These are phyloP conservation scores for Pimpla rufipes DNA, from an alignment of 2,888 invertebrate species.

Conservation along the genomic window DNA sequence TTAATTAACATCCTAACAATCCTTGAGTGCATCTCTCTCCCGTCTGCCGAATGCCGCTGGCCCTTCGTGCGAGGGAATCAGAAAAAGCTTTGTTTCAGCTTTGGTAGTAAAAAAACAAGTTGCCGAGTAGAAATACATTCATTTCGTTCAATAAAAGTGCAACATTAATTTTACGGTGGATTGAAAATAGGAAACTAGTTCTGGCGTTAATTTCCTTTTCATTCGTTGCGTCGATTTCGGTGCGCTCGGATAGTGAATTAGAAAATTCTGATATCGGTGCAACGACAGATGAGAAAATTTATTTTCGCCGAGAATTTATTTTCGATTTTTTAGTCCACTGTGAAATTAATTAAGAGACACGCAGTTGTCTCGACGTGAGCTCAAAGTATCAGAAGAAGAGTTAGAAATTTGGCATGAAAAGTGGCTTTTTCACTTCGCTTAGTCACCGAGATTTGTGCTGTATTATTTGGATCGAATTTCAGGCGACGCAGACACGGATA, in stretches of 20 bases:
- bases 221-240: neutral
- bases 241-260: neutral
- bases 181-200: neutral
- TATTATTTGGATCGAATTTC: conserved; percentile 40
- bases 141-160: neutral
- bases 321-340: neutral
- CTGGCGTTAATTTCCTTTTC: neutral
- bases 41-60: neutral
- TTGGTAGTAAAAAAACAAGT: neutral
- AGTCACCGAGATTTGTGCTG: neutral
- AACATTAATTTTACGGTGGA: neutral
- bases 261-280: neutral
- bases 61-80: neutral
- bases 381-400: neutral
- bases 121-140: neutral
- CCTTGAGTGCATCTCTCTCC: conserved; percentile 13
- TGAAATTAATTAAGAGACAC: neutral
- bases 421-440: neutral
- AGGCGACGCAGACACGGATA: conserved; percentile 89
- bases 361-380: too few species aligned
- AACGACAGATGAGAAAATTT: neutral
- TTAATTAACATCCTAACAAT: conserved; percentile 15
- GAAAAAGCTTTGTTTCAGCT: neutral
- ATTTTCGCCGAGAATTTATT: neutral
- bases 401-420: neutral